Evolutionary conservation across 1,140 invertebrate genomes (phyloP).

Genomic region (Anagrus nilaparvatae): DNA sequence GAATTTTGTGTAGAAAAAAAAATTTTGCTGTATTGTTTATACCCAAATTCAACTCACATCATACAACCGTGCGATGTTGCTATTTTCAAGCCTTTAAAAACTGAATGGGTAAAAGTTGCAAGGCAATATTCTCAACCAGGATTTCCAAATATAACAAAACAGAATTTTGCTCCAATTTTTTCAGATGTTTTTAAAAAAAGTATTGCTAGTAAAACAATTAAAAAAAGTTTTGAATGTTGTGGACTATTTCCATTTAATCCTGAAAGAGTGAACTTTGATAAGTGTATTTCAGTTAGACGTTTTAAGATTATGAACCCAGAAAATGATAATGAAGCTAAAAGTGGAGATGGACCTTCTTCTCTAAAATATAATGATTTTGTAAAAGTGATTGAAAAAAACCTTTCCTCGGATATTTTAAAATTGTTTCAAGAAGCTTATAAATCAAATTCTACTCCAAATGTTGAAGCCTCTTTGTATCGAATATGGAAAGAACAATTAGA

Average conservation of each 20-base stretch:
- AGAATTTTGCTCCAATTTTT: conserved; percentile 24
- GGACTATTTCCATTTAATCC: conserved; percentile 29
- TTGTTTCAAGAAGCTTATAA: too few relatives aligned
- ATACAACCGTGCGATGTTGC: conserved; percentile 35
- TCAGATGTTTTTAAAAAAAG: conserved; percentile 20
- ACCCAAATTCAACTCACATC: conserved; percentile 37
- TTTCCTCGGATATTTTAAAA: too few relatives aligned
- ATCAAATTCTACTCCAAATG: too few relatives aligned
- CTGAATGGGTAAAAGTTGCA: conserved; percentile 21
- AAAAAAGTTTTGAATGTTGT: conserved; percentile 28
- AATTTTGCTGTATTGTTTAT: conserved; percentile 35
- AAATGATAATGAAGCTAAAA: too few relatives aligned
- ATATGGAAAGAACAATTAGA: too few relatives aligned
- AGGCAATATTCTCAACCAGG: conserved; percentile 14
- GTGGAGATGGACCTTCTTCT: too few relatives aligned
- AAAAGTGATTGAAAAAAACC: too few relatives aligned
- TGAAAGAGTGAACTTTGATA: conserved; percentile 25
- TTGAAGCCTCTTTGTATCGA: too few relatives aligned
- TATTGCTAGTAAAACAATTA: conserved; percentile 20
- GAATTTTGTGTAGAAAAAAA: conserved; percentile 30
- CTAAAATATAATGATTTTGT: too few relatives aligned
- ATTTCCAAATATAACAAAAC: conserved; percentile 14
- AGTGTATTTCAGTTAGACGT: conserved; percentile 19
- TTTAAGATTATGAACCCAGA: too few relatives aligned
- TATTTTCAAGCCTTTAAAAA: conserved; percentile 31